Evolutionary conservation across 2,113 vertebrate genomes (phyloP), one percentile per base, ranked within the genome.

Genomic region (Melanotaenia duboulayi): DNA sequence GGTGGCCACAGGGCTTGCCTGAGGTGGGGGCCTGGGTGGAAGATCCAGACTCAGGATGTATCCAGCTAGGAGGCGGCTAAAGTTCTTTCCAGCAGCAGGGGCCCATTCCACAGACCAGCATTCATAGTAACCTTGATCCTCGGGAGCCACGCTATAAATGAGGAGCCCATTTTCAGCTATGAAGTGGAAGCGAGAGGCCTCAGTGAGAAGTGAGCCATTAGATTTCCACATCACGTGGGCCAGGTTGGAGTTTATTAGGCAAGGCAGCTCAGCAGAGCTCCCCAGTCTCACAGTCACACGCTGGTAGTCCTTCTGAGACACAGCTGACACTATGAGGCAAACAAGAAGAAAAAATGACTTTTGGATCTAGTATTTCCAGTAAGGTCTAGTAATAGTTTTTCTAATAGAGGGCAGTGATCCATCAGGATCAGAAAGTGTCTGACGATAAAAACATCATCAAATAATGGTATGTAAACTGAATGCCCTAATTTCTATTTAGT

Each of bases 191-290:
- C 95, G 96, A 7, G 96, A 95, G 50, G 94, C 93, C 78, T 96
- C 94, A 0, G 91, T 94, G 72, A 99, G 86, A 9, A 84, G 66
- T 0, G 93, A 88, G 0, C 94, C 89, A 76, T 94, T 96, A 80
- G 92, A 94, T 72, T 92, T 96, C 98, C 98, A 99, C 61, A 94
- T 85, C 82, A 96, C 92, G 76, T 93, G 95, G 11, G 97, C 98
- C 66, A 95, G 88, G 92, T 96, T 97, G 85, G 97, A 99, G 74
- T 89, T 95, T 20, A 94, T 94, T 77, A 87, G 88, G 90, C 98
- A 99, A 3, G 92, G 94, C 86, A 99, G 94, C 84, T 98, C 96
- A 1, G 94, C 96, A 9, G 95, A 96, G 89, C 94, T 94, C 23
- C 97, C 96, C 0, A 91, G 95, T 89, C 96, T 96, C 85, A 97